These are phyloP conservation scores for Recurvirostra avosetta DNA, from an alignment of 2,113 vertebrate species.

Conservation along the genomic window DNA sequence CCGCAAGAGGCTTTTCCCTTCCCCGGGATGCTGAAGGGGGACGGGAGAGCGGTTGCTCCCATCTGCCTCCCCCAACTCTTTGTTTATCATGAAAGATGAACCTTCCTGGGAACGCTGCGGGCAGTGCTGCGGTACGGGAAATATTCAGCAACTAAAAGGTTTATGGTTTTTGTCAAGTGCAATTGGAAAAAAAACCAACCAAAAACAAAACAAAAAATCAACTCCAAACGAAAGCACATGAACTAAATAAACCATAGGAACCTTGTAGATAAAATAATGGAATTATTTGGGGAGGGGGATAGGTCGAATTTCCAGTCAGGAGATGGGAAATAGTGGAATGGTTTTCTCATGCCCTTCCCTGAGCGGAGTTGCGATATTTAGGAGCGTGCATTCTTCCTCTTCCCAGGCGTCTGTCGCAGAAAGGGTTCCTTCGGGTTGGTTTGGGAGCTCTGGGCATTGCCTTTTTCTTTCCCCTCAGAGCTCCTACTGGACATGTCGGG, in stretches of 20 bases:
- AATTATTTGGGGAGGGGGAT: not conserved
- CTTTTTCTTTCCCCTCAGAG: not conserved
- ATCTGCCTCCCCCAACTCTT: not conserved
- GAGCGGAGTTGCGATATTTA: not conserved
- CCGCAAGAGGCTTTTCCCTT: not conserved
- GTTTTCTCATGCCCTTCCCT: not conserved
- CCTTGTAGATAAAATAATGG: not conserved
- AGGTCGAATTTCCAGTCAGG: not conserved
- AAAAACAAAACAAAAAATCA: too few relatives aligned
- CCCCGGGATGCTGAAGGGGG: not conserved
- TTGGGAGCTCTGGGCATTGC: not conserved
- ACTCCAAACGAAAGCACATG: not conserved
- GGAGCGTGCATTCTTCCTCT: not conserved
- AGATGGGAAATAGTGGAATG: not conserved
- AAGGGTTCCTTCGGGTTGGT: not conserved
- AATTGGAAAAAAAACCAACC: not conserved
- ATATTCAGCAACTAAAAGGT: not conserved
- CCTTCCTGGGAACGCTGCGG: not conserved
- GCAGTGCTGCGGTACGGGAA: not conserved
- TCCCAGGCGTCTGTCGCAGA: not conserved
- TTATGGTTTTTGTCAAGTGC: not conserved
- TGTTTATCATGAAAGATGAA: conserved; percentile 15
- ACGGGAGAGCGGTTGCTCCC: not conserved
- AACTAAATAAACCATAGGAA: not conserved
- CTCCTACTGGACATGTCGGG: not conserved